Conservation (phyloP, 2,888 invertebrate species). For the Camponotus fellah region DNA sequence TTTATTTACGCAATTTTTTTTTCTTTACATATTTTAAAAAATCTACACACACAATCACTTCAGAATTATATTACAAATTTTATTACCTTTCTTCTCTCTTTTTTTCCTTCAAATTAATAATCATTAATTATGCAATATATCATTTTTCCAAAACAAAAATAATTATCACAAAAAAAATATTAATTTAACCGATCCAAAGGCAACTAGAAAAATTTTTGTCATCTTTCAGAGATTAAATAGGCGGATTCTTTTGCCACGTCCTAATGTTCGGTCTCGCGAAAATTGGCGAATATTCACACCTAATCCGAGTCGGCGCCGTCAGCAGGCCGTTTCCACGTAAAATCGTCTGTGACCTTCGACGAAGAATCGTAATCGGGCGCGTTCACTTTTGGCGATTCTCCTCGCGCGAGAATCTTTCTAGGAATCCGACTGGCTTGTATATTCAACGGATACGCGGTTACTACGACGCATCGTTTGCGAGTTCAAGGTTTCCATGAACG, state of each 20-base stretch:
- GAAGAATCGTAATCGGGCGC: constrained; percentile 55
- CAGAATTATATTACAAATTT: neutral
- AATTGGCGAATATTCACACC: constrained; percentile 53
- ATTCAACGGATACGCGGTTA: constrained; percentile 52
- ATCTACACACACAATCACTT: neutral
- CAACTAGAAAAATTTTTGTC: neutral
- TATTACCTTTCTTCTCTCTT: neutral
- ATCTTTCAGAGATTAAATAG: neutral
- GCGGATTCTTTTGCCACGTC: neutral
- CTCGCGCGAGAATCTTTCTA: constrained; percentile 73
- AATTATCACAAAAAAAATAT: neutral
- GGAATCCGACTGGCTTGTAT: constrained; percentile 66
- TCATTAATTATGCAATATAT: neutral
- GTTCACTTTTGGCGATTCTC: constrained; percentile 68
- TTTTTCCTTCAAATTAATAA: neutral
- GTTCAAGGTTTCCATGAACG: constrained; percentile 63
- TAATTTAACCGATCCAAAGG: neutral
- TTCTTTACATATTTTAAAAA: neutral
- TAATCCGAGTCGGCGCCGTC: constrained; percentile 64
- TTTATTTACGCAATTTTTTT: neutral
- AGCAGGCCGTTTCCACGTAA: constrained; percentile 65
- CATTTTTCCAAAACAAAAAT: neutral
- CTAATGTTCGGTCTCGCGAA: constrained; percentile 40
- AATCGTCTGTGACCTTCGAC: constrained; percentile 66
- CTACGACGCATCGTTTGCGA: constrained; percentile 50